Base-by-base conservation (phyloP, 2,888 invertebrate genomes). In the Synanthedon vespiformis region DNA sequence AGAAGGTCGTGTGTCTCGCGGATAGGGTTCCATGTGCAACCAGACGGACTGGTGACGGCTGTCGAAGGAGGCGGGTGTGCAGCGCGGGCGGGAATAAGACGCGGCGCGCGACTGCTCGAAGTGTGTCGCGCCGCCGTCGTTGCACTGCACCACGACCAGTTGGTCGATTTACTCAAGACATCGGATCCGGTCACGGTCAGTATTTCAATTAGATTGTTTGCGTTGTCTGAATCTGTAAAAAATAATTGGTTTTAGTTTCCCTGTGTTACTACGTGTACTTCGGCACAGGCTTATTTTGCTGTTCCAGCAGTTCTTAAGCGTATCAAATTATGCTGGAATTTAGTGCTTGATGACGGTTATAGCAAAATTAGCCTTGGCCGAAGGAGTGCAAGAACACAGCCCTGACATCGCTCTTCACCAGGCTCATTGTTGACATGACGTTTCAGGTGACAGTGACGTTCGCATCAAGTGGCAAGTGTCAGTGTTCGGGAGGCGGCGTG, bases 1-100 rank as follows among this genome's bases (percentile, higher is more conserved):
- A 34, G 10, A 34, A 34, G 10, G 2, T 34, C 34, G 2, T 34
- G 34, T 34, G 34, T 34, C 22, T 22, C 10, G 34, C 34, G 34
- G 34, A 16, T 61, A 88, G 97, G 96, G 12, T 95, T 95, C 79
- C 94, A 95, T 79, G 95, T 97, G 41, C 96, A 96, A 69, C 94
- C 95, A 13, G 97, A 97, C 77, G 98, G 98, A 3, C 92, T 98
- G 22, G 96, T 98, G 40, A 97, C 97, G 3, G 94, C 96, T 67
- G 96, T 97, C n/a, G 97, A 97, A 61, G 68, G 76, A 53, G 84
- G 84, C 6, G 88, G 87, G 0, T 73, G 77, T 88, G 93, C 94
- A 40, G 92, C 92, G 81, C 90, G 92, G 54, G 94, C 95, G 2
- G 98, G 97, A n/a, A 89, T 98, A 50, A 86, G 95, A 50, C 95